Percentiles rank a stretch among this genome's conserved stretches.
These are phyloP conservation scores for Meliscaeva auricollis DNA, from an alignment of 2,888 invertebrate species.

Conservation along the genomic window DNA sequence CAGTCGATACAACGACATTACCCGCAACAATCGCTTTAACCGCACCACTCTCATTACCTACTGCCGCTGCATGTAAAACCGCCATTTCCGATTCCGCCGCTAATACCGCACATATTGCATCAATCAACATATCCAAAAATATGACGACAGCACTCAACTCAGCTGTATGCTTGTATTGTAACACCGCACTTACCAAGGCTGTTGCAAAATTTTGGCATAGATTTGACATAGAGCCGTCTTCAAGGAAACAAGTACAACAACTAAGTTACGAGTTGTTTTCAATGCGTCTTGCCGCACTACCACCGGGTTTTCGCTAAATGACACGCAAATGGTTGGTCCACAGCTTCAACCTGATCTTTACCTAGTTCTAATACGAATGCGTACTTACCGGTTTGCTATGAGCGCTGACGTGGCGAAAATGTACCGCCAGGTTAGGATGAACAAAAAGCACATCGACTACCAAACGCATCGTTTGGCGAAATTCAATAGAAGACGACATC, in stretches of 20 bases:
- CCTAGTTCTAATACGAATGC: conserved; percentile 14
- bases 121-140: background rate
- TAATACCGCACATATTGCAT: no score
- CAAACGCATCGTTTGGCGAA: conserved; percentile 33
- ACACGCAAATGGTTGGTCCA: background rate
- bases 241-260: background rate
- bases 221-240: no score
- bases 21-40: background rate
- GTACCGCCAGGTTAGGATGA: conserved; percentile 32
- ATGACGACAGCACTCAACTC: background rate
- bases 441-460: conserved; percentile 31
- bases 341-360: background rate
- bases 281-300: conserved; percentile 2
- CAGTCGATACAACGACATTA: background rate
- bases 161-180: background rate
- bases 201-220: conserved; percentile 25
- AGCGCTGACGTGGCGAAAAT: conserved; percentile 47
- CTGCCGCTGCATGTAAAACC: background rate
- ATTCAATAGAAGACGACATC: conserved; percentile 1
- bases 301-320: conserved; percentile 2
- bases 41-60: background rate
- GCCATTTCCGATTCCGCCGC: no score
- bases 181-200: conserved; percentile 16
- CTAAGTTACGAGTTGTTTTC: background rate
- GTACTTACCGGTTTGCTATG: conserved; percentile 21